Percentiles rank a stretch among this genome's conserved stretches.
These are phyloP conservation scores for Leptoteleia sp. DNA, from an alignment of 1,140 invertebrate species.

Conservation along the genomic window DNA sequence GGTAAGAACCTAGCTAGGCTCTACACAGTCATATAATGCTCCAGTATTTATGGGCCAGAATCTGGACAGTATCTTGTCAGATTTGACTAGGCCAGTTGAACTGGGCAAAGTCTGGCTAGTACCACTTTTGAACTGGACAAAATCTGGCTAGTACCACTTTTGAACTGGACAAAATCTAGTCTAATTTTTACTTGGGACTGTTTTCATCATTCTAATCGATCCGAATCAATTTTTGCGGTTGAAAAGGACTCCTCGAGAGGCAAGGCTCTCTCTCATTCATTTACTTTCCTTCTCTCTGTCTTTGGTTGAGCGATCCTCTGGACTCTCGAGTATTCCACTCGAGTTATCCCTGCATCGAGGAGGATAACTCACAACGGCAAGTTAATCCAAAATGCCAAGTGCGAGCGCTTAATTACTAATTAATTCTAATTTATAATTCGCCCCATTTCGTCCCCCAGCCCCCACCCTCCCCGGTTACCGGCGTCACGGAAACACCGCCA, in stretches of 20 bases:
- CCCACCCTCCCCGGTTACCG: constrained; percentile 8
- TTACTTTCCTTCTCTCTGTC: constrained; percentile 3
- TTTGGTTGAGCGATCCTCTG: constrained; percentile 23
- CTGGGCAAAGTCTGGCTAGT: too few species aligned
- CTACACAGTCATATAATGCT: too few species aligned
- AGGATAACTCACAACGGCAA: constrained; percentile 61
- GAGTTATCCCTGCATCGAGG: constrained; percentile 38
- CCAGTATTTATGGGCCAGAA: too few species aligned
- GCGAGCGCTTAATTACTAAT: constrained; percentile 69
- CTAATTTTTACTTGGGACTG: too few species aligned
- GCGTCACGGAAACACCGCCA: constrained; percentile 16
- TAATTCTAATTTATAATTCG: constrained; percentile 73
- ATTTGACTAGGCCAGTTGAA: too few species aligned
- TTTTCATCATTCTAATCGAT: background rate
- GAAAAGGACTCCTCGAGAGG: background rate
- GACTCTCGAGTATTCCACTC: constrained; percentile 47
- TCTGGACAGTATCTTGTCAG: too few species aligned
- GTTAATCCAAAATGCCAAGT: constrained; percentile 59
- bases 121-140: too few species aligned
- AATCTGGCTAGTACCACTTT: too few species aligned
- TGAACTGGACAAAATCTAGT: too few species aligned
- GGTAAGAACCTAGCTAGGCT: too few species aligned
- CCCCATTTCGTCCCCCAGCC: constrained; percentile 21
- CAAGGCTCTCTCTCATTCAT: background rate
- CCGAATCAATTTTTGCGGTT: constrained; percentile 4